Evolutionary conservation across 2,113 vertebrate genomes (phyloP), one percentile per base, ranked within the genome.

Genomic region (Pollachius pollachius): DNA sequence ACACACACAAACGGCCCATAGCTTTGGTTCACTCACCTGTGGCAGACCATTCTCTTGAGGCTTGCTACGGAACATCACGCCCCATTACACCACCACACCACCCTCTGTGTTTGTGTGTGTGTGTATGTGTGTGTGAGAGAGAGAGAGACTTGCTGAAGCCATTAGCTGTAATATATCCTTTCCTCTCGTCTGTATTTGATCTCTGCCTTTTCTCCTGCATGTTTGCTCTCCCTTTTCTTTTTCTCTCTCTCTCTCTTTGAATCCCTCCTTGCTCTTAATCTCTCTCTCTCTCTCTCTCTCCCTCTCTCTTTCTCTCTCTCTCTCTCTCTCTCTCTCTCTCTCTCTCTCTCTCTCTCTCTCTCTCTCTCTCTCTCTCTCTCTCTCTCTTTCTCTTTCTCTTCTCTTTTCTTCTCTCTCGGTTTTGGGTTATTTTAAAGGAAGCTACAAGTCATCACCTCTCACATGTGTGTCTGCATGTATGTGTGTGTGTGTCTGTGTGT

Each of bases 101-200:
- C 73, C 27, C 16, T 73, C 61, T 69, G 64, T 71, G 57, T 72
- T 65, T 60, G 63, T 66, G 62, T 74, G 69, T 81, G 70, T 73
- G 76, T 71, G 77, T 69, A 52, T 59, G 58, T 61, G 62, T 37
- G 48, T 74, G 65, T 68, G 64, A 64, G 76, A 64, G 68, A 30
- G 52, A 17, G 62, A 16, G 62, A 41, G 62, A 54, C 65, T 30
- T 37, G 17, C 64, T 83, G 71, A 78, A 82, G 80, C 85, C 83
- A 89, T 89, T 90, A 89, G 82, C 77, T 85, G 87, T 88, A 90
- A 90, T 89, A 80, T 89, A 86, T 84, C 87, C 85, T 87, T 88
- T 88, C 83, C 84, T 83, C 79, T 80, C 8, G 73, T 78, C 87
- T 82, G 66, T 85, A 84, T 87, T 85, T 85, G 77, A 86, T 84